Conservation (phyloP, 2,113 vertebrate species). For the human (Homo sapiens) region DNA sequence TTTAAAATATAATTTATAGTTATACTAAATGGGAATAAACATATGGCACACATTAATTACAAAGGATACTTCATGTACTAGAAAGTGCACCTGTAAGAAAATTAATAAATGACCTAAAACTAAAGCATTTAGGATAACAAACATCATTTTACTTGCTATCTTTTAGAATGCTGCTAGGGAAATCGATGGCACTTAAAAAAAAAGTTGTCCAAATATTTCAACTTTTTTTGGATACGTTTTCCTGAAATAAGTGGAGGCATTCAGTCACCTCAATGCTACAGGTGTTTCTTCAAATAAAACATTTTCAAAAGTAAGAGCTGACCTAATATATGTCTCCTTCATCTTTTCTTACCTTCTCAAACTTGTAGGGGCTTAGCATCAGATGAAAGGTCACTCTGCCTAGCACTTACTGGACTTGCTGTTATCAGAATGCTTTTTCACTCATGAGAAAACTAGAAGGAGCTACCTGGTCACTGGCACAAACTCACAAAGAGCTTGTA, state of each 20-base stretch:
- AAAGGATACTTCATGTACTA: neutral
- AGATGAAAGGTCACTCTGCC: neutral
- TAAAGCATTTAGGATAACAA: neutral
- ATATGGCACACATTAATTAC: neutral
- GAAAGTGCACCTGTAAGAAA: neutral
- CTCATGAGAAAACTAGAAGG: neutral
- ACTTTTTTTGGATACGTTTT: slow-evolving; percentile 4
- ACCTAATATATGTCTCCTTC: neutral
- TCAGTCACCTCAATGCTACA: neutral
- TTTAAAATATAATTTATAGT: slow-evolving; percentile 25
- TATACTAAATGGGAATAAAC: neutral
- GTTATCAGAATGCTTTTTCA: neutral
- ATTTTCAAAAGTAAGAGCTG: neutral
- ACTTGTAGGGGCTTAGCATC: neutral
- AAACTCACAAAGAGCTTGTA: neutral
- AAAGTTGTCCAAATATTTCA: neutral
- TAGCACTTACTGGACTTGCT: neutral
- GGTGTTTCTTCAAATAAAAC: neutral
- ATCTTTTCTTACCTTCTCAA: neutral
- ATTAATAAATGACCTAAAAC: neutral
- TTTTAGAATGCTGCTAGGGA: slow-evolving; percentile 20
- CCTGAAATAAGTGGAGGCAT: neutral
- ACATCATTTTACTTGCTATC: neutral
- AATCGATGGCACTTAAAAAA: neutral
- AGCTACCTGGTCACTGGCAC: neutral